Evolutionary conservation across 2,888 invertebrate species (phyloP), one percentile per base, ranked within the genome.

Genomic region (Drosophila limbata): DNA sequence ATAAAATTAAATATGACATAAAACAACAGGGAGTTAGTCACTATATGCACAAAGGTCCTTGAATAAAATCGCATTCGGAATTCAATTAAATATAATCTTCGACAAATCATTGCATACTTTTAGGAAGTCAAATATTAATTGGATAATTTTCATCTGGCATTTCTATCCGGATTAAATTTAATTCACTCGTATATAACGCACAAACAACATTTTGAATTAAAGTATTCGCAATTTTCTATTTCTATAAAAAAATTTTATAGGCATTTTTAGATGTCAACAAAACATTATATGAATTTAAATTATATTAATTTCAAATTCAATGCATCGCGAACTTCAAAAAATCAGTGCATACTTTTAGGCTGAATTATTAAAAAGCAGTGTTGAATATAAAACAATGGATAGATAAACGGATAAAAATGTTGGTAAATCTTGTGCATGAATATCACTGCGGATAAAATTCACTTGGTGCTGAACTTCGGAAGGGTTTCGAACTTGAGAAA

Each of bases 291-390:
- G 25, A 25, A 25, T 25, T 25, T 4, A 25, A 5, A 25, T 25
- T 25, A 5, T 5, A 5, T 25, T 37, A n/a, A 13, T 6, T n/a
- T 6, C n/a, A n/a, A 37, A n/a, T n/a, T 37, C 6, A 37, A 6
- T 37, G n/a, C n/a, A 37, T n/a, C n/a, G 5, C 6, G 2, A 37
- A 6, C n/a, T n/a, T n/a, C 0, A 17, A 35, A 15, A 4, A 25
- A 62, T 25, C 1, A 15, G 11, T 33, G 73, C 74, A 73, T 73
- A 66, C 67, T 71, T 66, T 65, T 25, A 4, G 13, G 71, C 48
- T 3, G 56, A 9, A 9, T 9, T 8, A 9, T 6, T 9, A 37
- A 51, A 4, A 3, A 19, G 19, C 15, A n/a, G 13, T 39, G 39
- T 15, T 39, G 4, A 13, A 35, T 35, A 13, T 1, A 35, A 15